phyloP scores from a whole-genome alignment of 2,797 vertebrate species.

The Eleutherodactylus coqui region DNA sequence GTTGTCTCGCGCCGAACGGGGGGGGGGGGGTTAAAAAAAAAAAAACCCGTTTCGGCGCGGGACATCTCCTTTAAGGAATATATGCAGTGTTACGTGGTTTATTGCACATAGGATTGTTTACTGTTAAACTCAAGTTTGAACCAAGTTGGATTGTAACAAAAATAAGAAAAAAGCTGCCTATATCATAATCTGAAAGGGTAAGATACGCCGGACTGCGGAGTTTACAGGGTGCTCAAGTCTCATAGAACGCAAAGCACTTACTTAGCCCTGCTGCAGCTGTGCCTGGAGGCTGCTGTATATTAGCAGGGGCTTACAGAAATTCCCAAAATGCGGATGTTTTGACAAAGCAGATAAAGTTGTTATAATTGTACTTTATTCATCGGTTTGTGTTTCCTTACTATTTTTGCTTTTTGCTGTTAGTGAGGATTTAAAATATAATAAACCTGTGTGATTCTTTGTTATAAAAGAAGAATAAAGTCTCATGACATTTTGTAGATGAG shows the following conservation, averaged over 20 bases:
- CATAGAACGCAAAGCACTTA: slow-evolving; percentile 1
- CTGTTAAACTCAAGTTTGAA: background rate
- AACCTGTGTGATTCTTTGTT: too few relatives aligned
- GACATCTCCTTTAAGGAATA: too few relatives aligned
- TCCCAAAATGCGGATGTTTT: background rate
- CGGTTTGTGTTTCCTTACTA: background rate
- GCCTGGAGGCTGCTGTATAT: background rate
- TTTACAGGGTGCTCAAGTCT: background rate
- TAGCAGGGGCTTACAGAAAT: background rate
- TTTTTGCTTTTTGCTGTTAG: too few relatives aligned
- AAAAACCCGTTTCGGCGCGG: too few relatives aligned
- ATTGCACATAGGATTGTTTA: background rate
- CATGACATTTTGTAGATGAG: too few relatives aligned
- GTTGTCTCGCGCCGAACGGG: too few relatives aligned
- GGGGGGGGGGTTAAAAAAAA: too few relatives aligned
- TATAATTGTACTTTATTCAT: background rate
- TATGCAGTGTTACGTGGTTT: background rate
- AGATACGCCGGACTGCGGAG: background rate
- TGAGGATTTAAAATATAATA: too few relatives aligned
- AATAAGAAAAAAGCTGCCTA: too few relatives aligned
- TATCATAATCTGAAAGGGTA: background rate
- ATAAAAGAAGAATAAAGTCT: too few relatives aligned
- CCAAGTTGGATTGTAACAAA: background rate
- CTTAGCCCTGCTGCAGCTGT: background rate
- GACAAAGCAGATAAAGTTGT: background rate